These are phyloP conservation scores for Cacatua alba DNA, from an alignment of 2,113 vertebrate species.

Conservation along the genomic window DNA sequence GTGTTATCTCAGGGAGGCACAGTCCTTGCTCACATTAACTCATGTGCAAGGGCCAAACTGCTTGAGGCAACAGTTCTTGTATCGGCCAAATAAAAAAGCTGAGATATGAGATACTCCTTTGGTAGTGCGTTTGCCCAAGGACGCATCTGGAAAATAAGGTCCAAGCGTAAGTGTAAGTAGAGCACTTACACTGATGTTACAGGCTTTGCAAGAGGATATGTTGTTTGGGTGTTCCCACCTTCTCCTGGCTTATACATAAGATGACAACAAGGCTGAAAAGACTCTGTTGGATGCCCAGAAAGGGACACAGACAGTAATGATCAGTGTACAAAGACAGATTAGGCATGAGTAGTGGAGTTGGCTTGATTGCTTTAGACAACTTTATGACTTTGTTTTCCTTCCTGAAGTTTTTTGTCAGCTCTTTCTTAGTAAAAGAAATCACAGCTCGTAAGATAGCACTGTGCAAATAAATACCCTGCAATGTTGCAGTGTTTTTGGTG, in stretches of 20 bases:
- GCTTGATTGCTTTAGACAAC: neutral
- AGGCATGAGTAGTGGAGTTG: neutral
- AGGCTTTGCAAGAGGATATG: neutral
- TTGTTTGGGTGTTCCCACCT: neutral
- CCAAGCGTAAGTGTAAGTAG: neutral
- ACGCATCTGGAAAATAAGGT: neutral
- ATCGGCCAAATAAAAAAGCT: neutral
- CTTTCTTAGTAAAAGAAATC: constrained; percentile 23
- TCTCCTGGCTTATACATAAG: neutral
- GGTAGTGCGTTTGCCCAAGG: neutral
- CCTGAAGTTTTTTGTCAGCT: neutral
- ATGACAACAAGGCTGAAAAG: neutral
- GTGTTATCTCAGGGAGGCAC: neutral
- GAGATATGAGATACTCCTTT: neutral
- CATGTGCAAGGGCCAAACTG: neutral
- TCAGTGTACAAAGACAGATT: neutral
- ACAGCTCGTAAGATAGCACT: neutral
- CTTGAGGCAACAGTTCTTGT: neutral
- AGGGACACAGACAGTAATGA: neutral
- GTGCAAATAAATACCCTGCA: neutral
- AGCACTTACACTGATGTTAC: neutral
- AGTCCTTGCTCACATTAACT: neutral
- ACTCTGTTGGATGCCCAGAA: neutral
- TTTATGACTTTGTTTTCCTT: constrained; percentile 41
- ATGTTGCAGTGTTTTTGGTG: neutral